Base-by-base conservation (phyloP, 2,888 invertebrate species). In the Ethmia dodecea region DNA sequence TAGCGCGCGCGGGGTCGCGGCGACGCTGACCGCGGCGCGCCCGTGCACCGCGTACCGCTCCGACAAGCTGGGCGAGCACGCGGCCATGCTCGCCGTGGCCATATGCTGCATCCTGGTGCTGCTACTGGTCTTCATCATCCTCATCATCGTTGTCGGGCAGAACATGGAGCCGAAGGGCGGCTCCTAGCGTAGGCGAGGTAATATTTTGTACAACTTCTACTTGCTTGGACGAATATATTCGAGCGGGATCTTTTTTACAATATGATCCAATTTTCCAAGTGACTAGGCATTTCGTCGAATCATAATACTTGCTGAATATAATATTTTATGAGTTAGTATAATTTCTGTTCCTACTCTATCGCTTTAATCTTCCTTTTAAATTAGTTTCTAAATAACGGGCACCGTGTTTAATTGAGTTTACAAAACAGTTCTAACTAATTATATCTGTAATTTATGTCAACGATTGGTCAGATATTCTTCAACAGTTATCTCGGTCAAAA, bases 31-130 rank as follows among this genome's bases (percentile, higher is more conserved):
- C 22, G 69, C 66, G 61, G 73, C 71, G 69, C 71, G 60, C 40
- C 52, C 60, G 48, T 63, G 73, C 62, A 73, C 71, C 57, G 67
- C 68, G 62, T 65, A 57, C 46, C 60, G 73, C 67, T 68, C 70
- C 63, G 63, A 65, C 77, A 83, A 81, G 69, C 84, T 86, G 86
- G 84, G 86, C 70, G 87, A 86, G 60, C 87, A 87, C 83, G 83
- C 86, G 52, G 86, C 87, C 49, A 94, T 94, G 94, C 92, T 94
- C 67, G 93, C 93, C 45, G 93, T 94, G 58, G 94, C 93, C 59
- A 93, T 94, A 56, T 93, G 93, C 83, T 94, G 93, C 77, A 93
- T 94, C 63, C 88, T 94, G 61, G 92, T 94, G 71, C 88, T 94
- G 50, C 86, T 94, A 67, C 91, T 92, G 52, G 93, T 94, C 52